Base-by-base conservation (phyloP, 2,888 invertebrate species). In the Tachystola acroxantha region DNA sequence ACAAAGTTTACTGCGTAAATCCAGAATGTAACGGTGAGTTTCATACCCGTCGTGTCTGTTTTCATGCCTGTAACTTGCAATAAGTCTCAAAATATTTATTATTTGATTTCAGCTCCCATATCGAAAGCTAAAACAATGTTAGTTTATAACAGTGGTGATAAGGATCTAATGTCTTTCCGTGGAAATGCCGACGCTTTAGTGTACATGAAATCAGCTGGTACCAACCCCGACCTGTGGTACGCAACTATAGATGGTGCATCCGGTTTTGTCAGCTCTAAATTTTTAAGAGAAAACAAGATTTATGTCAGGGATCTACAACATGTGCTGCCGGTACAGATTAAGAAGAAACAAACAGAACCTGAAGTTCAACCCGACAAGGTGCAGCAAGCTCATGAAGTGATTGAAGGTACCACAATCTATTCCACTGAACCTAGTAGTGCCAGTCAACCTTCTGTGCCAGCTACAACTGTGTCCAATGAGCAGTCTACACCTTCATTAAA, bases 1-100 rank as follows among this genome's bases (percentile, higher is more conserved):
- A 93, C 65, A 90, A 91, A 75, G 89, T 92, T 59, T 78, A 89
- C 63, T 94, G 94, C 88, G 92, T 85, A 53, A 91, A 94, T 80
- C 74, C 86, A 69, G 75, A 90, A 65, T 94, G 94, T 75, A 88
- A 88, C 75, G 89, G 94, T 94, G 84, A 76, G 75, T 67, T 48
- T 31, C 32, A 36, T 37, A 34, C 36, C 44, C 67, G 48, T 29
- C 32, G 1, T 40, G 52, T 53, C 53, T 67, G 53, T 61, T 64
- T 51, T 54, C 49, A 37, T 51, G 38, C 16, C 28, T 46, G 39
- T 53, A 49, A 60, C 61, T 59, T 64, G 46, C 47, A 44, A 43
- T 42, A 37, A 42, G 37, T 42, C 32, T 14, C 6, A n/a, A 20
- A n/a, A 36, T 27, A 16, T 36, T 7, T 22, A 19, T 19, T 12